Conservation (phyloP, 2,888 invertebrate genomes). For the Dryadula phaetusa region DNA sequence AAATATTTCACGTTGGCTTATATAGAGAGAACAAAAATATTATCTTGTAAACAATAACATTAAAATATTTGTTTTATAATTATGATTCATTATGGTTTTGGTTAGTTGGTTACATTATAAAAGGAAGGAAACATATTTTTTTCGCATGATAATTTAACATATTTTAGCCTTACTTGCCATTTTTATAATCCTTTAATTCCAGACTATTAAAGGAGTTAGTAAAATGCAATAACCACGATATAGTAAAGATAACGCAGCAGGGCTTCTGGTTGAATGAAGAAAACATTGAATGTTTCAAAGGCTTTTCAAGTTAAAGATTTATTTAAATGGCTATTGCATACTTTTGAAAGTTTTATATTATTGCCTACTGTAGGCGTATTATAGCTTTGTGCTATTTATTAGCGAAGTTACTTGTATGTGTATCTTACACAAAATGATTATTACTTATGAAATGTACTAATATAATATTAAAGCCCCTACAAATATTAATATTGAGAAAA, state of each 20-base stretch:
- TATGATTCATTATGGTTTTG: background rate
- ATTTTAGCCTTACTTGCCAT: background rate
- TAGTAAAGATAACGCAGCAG: slow-evolving; percentile 70
- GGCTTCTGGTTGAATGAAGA: slow-evolving; percentile 50
- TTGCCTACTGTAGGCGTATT: slow-evolving; percentile 34
- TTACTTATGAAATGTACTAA: too few species aligned
- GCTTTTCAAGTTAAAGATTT: slow-evolving; percentile 48
- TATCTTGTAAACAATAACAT: too few species aligned
- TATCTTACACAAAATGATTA: background rate
- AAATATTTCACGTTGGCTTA: too few species aligned
- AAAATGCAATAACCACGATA: slow-evolving; percentile 71
- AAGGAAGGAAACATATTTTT: background rate
- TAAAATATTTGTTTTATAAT: too few species aligned
- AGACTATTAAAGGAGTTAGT: slow-evolving; percentile 54
- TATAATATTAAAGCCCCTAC: too few species aligned
- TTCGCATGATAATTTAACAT: background rate
- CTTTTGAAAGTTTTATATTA: slow-evolving; percentile 26
- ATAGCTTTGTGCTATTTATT: slow-evolving; percentile 25
- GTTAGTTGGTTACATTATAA: background rate
- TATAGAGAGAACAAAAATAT: too few species aligned
- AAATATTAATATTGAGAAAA: too few species aligned
- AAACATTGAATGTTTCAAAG: slow-evolving; percentile 55
- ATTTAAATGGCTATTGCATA: slow-evolving; percentile 37
- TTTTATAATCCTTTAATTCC: slow-evolving; percentile 3
- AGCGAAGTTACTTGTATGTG: slow-evolving; percentile 5